A percentile compares a stretch with the other conserved stretches of the same genome.
Conservation (phyloP, 2,113 vertebrate species). For the Ciconia stormi region DNA sequence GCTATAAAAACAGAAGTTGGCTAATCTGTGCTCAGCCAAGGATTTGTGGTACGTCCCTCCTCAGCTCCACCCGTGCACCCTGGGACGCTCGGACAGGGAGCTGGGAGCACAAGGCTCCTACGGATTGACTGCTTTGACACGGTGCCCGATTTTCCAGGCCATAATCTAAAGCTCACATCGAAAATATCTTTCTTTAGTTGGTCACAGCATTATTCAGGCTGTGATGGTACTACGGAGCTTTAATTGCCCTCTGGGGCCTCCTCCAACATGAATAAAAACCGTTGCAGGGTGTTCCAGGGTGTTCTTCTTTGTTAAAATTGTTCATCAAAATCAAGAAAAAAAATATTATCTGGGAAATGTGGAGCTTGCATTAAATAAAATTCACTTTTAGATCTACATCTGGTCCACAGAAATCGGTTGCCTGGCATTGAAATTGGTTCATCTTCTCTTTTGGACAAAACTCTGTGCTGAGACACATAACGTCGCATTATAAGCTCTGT, state of each 20-base stretch:
- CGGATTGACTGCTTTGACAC: neutral
- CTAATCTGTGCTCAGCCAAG: neutral
- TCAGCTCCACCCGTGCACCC: neutral
- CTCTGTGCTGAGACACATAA: conserved; percentile 43
- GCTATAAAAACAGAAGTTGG: neutral
- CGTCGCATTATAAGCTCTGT: neutral
- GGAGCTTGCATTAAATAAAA: neutral
- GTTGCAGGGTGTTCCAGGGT: neutral
- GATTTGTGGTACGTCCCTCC: neutral
- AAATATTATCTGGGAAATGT: neutral
- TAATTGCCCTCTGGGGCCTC: neutral
- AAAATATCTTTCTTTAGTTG: neutral
- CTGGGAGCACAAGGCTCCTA: neutral
- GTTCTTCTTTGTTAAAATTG: neutral
- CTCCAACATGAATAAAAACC: neutral
- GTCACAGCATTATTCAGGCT: neutral
- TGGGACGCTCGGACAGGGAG: neutral
- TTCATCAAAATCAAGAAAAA: neutral
- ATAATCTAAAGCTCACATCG: neutral
- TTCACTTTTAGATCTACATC: conserved; percentile 57
- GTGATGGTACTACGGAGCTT: neutral
- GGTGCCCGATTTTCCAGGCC: neutral
- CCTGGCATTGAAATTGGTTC: conserved; percentile 23
- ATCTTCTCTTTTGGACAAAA: conserved; percentile 21
- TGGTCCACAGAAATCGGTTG: conserved; percentile 50